phyloP scores from a whole-genome alignment of 2,797 vertebrate species.

The Cercopithecus neglectus region DNA sequence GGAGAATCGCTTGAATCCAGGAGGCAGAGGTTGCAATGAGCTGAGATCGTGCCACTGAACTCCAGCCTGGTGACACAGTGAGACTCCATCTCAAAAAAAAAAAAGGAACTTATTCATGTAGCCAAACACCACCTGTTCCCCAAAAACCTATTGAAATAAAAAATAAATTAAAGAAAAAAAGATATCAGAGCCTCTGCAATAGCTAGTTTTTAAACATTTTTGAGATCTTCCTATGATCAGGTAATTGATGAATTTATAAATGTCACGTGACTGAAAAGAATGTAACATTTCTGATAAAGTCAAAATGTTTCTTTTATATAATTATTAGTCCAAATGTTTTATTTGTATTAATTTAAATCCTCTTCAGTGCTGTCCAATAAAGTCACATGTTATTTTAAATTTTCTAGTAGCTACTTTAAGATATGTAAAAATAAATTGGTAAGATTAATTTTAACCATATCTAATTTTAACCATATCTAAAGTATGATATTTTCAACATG shows the following conservation, averaged over 20 bases:
- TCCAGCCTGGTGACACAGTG: too few relatives aligned
- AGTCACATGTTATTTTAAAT: background rate
- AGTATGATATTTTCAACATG: background rate
- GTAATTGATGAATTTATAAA: constrained; percentile 4
- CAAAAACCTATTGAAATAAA: too few relatives aligned
- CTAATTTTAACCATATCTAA: background rate
- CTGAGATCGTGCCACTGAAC: too few relatives aligned
- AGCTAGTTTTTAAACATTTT: background rate
- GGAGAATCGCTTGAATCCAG: too few relatives aligned
- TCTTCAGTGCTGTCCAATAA: background rate
- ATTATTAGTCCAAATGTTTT: background rate
- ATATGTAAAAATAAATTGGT: background rate
- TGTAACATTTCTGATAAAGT: background rate
- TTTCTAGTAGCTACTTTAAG: background rate
- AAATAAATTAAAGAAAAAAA: background rate
- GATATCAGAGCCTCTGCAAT: background rate
- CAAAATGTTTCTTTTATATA: background rate
- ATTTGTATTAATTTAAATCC: background rate
- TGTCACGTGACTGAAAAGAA: background rate
- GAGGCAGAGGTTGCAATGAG: too few relatives aligned
- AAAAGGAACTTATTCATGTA: too few relatives aligned
- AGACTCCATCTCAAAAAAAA: too few relatives aligned
- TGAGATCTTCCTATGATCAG: background rate
- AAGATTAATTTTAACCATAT: background rate
- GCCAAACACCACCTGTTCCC: too few relatives aligned